Conservation (phyloP, 2,113 vertebrate genomes). For the Bubo scandiacus region DNA sequence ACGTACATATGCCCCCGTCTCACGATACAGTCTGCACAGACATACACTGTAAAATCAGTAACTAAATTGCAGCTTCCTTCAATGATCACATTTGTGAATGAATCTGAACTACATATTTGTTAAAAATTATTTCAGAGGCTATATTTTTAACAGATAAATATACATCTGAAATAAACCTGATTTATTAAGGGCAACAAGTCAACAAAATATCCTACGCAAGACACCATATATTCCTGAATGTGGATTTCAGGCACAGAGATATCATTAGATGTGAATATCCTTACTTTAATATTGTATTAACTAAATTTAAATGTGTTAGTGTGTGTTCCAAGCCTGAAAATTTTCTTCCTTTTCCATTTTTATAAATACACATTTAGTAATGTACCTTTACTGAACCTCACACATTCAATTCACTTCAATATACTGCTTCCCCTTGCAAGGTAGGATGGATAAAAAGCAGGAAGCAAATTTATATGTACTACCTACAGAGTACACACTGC, state of each 20-base stretch:
- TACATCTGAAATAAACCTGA: background rate
- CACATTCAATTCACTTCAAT: background rate
- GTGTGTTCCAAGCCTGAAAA: background rate
- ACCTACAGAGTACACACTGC: background rate
- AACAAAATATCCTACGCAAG: background rate
- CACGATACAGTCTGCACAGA: background rate
- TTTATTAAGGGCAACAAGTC: background rate
- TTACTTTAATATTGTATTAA: background rate
- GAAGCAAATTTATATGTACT: background rate
- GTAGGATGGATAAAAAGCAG: background rate
- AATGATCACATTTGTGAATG: background rate
- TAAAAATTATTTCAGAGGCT: background rate
- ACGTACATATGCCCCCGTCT: rapidly evolving
- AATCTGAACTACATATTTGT: background rate
- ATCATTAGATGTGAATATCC: background rate
- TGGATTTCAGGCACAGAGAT: background rate
- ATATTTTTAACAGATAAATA: background rate
- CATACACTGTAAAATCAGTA: background rate
- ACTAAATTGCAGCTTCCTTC: background rate
- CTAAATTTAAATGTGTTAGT: background rate
- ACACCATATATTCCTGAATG: background rate
- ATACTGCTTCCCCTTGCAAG: background rate
- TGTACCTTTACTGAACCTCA: background rate
- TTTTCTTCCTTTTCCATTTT: background rate
- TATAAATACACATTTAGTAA: background rate